phyloP scores from a whole-genome alignment of 1,140 invertebrate species.

The Tetranychus cinnabarinus region DNA sequence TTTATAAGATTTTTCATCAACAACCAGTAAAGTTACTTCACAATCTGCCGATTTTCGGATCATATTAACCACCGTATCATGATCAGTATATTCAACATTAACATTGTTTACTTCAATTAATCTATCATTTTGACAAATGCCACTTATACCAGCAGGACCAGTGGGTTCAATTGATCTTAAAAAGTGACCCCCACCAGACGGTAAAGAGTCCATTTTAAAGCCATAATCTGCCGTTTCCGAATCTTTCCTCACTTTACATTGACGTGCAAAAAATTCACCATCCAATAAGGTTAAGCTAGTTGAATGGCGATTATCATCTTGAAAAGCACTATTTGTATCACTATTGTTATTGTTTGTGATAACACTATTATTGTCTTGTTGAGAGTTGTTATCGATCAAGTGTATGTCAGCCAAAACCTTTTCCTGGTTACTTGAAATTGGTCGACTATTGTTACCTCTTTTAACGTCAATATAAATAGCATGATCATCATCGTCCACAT shows the following conservation, averaged over 20 bases:
- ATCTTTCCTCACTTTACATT: neutral
- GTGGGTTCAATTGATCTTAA: neutral
- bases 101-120: neutral
- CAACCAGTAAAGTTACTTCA: neutral
- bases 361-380: no score
- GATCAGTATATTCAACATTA: neutral
- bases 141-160: neutral
- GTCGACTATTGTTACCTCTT: no score
- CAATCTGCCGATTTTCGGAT: neutral
- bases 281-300: neutral
- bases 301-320: neutral
- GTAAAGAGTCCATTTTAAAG: neutral
- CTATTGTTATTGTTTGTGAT: no score
- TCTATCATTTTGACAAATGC: neutral
- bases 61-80: neutral
- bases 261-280: neutral
- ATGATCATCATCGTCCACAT: no score
- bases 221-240: neutral
- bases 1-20: neutral
- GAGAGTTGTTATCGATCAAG: no score
- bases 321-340: no score
- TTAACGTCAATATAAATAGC: no score
- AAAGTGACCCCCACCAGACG: neutral
- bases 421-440: no score
- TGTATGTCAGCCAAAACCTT: no score